A percentile compares a stretch with the other conserved stretches of the same genome.
These are phyloP conservation scores for Crocodylus rhombifer DNA, from an alignment of 2,797 vertebrate species.

Conservation along the genomic window DNA sequence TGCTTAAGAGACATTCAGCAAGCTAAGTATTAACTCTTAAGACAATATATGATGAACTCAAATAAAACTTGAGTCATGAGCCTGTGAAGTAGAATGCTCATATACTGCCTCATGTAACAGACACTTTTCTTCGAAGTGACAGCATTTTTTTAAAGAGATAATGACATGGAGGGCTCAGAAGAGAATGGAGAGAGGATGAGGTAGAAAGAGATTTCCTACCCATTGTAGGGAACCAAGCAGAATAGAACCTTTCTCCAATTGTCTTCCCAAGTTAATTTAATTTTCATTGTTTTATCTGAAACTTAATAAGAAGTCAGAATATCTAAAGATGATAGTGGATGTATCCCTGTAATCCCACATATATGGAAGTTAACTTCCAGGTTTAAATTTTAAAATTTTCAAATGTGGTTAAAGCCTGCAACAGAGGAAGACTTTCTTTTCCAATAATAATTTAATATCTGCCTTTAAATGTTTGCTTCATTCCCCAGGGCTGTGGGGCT, in stretches of 20 bases:
- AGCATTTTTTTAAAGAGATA: background rate
- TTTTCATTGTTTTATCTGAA: background rate
- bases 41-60: background rate
- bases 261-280: background rate
- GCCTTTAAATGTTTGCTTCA: slow-evolving; percentile 39
- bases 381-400: too few species aligned
- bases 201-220: background rate
- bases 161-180: rapidly evolving
- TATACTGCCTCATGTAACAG: background rate
- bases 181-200: background rate
- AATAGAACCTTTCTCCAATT: background rate
- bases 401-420: background rate
- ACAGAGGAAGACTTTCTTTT: background rate
- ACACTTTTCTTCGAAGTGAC: background rate
- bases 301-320: background rate
- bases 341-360: background rate
- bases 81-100: background rate
- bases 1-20: background rate
- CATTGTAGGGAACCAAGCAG: background rate
- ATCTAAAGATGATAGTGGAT: background rate
- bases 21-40: too few species aligned
- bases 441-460: slow-evolving; percentile 57
- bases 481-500: slow-evolving; percentile 18
- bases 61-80: background rate
- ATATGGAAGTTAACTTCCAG: too few species aligned